phyloP scores from a whole-genome alignment of 2,888 invertebrate genomes.

The Eupeodes latifasciatus region DNA sequence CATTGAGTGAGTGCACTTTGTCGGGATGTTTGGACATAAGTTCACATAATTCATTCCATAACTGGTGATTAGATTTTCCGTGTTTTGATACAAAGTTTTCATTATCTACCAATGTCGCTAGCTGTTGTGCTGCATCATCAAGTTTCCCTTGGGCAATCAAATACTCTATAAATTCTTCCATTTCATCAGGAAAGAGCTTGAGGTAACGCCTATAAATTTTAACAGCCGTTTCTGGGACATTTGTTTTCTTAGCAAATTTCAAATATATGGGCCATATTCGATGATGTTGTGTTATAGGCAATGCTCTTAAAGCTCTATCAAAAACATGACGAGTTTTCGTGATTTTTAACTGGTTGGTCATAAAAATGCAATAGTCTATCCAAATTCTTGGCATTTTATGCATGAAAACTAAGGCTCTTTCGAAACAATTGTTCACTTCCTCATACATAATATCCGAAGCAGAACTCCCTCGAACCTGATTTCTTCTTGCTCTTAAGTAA shows the following conservation, averaged over 20 bases:
- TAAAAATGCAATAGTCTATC: constrained; percentile 98
- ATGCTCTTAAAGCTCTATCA: constrained; percentile 96
- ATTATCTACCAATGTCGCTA: constrained; percentile 97
- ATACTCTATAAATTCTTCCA: constrained; percentile 98
- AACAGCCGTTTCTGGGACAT: constrained; percentile 97
- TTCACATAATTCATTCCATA: constrained; percentile 99
- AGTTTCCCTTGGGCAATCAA: constrained; percentile 92
- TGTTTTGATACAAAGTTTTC: constrained; percentile 97
- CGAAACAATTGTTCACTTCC: constrained; percentile 98
- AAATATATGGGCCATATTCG: constrained; percentile 99
- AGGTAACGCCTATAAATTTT: constrained; percentile 97
- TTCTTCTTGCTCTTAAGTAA: constrained; percentile 93
- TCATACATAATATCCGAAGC: constrained; percentile 93
- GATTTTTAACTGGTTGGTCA: constrained; percentile 95
- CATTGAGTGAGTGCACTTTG: constrained; percentile 95
- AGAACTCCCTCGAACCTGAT: constrained; percentile 92
- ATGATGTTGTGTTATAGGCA: constrained; percentile 99
- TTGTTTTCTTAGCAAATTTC: constrained; percentile 93
- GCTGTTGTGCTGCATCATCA: constrained; percentile 97
- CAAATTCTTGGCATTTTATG: constrained; percentile 99
- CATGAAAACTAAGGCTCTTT: constrained; percentile 98
- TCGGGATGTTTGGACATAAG: constrained; percentile 98
- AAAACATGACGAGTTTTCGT: constrained; percentile 96
- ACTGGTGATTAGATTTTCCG: constrained; percentile 99
- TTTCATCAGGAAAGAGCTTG: constrained; percentile 97